Conservation (phyloP, 2,113 vertebrate genomes). For the Solenodon paradoxus region DNA sequence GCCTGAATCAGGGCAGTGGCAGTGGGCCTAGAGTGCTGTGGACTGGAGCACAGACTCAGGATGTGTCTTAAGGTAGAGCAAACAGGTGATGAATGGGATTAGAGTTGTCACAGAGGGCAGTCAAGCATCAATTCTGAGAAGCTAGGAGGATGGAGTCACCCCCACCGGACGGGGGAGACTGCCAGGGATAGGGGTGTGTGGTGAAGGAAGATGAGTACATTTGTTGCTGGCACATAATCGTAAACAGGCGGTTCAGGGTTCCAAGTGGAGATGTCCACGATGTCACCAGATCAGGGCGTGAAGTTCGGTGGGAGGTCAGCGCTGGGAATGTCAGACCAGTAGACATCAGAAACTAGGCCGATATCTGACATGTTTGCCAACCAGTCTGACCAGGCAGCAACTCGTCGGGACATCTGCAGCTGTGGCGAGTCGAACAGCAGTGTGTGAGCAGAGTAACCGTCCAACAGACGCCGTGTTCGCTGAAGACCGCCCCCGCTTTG, state of each 20-base stretch:
- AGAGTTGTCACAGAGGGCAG: neutral
- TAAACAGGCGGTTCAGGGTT: neutral
- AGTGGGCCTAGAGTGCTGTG: no score
- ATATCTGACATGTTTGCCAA: constrained; percentile 7
- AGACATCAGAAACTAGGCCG: neutral
- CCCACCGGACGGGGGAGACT: neutral
- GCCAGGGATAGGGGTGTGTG: neutral
- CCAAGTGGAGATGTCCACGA: neutral
- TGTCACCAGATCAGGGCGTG: neutral
- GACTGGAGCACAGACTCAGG: neutral
- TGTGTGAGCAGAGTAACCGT: neutral
- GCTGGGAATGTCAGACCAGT: neutral
- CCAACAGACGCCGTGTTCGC: neutral
- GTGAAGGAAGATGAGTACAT: neutral
- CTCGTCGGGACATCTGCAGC: no score
- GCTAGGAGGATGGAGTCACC: neutral
- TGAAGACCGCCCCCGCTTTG: neutral
- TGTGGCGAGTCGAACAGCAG: no score
- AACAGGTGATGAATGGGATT: neutral
- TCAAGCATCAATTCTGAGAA: neutral
- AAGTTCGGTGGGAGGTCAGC: neutral
- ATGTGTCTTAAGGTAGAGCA: neutral
- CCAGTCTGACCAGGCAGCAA: no score
- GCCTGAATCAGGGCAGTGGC: neutral
- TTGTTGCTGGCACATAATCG: neutral